Base-by-base conservation (phyloP, 2,888 invertebrate species). In the Pasiphila rectangulata region DNA sequence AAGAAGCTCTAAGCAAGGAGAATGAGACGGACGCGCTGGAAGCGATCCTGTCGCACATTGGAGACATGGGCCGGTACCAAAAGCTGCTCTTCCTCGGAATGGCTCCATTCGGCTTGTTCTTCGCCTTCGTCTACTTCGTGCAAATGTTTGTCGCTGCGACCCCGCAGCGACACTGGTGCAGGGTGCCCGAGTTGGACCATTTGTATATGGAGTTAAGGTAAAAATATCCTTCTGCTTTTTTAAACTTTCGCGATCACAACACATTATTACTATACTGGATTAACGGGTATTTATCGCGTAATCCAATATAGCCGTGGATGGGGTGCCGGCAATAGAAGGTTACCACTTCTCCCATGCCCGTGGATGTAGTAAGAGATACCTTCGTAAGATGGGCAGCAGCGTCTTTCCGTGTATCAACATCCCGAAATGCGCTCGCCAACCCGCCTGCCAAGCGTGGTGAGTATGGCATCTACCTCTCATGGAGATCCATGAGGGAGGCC, bases 101-200 rank as follows among this genome's bases (percentile, higher is more conserved):
- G 83, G 48, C 79, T 58, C 86, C 85, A 0, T 81, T 83, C 47
- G 86, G 85, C 2, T 59, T 85, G 35, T 72, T 78, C 63, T 85
- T 83, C 69, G 81, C 85, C 1, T 84, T 76, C 63, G 63, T 82
- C 3, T 85, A 85, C 68, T 79, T 85, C 64, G 79, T 80, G 10
- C 86, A 86, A 65, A 84, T 86, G 82, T 86, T 86, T 63, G 68
- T 86, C 10, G 72, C 82, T 0, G 81, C 77, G 5, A 83, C 85
- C 0, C 85, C 85, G 6, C 78, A 81, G 58, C 61, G 66, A 32
- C 79, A 86, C 52, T 86, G 85, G 84, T 86, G 86, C 45, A 56
- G 54, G 1, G 78, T 85, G 7, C 85, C 86, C 0, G 84, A 83
- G 50, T 40, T 86, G 9, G 69, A 67, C 4, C 70, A 72, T 29